Conservation (phyloP, 2,797 vertebrate genomes). For the Eulemur coronatus region DNA sequence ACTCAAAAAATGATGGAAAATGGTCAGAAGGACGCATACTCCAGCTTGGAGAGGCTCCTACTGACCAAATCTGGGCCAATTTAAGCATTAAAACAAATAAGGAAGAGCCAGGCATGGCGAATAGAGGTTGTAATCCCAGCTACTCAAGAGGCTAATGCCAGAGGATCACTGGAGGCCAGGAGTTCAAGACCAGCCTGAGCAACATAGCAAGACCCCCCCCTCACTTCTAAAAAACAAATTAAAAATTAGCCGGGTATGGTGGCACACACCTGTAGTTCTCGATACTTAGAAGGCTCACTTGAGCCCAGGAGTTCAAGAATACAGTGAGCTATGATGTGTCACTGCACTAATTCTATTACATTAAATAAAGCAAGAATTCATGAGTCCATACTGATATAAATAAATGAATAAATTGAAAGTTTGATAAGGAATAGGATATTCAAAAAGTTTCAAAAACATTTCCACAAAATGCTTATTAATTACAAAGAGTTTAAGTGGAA, state of each 20-base stretch:
- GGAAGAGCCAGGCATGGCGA: too few relatives aligned
- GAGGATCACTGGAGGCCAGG: neutral
- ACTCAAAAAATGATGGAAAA: neutral
- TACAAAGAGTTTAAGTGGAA: neutral
- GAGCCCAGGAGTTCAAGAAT: neutral
- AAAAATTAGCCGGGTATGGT: neutral
- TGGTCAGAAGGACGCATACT: neutral
- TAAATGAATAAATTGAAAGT: neutral
- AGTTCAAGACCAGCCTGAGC: neutral
- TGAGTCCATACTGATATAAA: neutral
- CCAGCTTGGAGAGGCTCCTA: neutral
- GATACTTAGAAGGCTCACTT: neutral
- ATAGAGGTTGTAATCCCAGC: neutral
- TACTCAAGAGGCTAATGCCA: neutral
- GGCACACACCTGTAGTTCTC: neutral
- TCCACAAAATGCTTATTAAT: neutral
- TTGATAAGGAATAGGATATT: neutral
- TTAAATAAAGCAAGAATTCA: neutral
- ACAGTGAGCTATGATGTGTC: neutral
- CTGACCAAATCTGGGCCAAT: neutral
- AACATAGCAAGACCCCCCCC: neutral
- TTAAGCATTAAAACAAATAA: neutral
- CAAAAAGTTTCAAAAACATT: neutral
- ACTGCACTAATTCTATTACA: neutral
- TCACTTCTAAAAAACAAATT: neutral